Base-by-base conservation (phyloP, 2,797 vertebrate genomes). In the Oreochromis mossambicus region DNA sequence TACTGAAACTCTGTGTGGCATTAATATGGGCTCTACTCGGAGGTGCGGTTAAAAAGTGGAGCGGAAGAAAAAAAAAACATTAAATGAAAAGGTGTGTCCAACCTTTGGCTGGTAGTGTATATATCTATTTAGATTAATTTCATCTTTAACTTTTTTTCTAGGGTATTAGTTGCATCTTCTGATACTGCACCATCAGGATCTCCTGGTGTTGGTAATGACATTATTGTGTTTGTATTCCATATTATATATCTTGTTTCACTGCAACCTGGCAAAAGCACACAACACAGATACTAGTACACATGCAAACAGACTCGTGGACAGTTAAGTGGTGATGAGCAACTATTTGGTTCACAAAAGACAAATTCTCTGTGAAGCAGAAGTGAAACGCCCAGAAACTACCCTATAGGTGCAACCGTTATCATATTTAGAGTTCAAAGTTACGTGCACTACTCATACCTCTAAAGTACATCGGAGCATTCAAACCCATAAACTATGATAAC, bases 401-500 rank as follows among this genome's bases (percentile, higher is more conserved):
- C 2, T 54, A 4, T 12, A 13, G n/a, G 52, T 26, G 24, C 24
- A 55, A 52, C n/a, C 1, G 2, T 21, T 52, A 6, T 11, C 3
- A 24, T 54, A 54, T 12, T 54, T 54, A 54, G n/a, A 26, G 24
- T 55, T 55, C 7, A 55, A 55, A 55, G 24, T 55, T 14, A 12
- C 24, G 0, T 55, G 13, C 2, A 1, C 54, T 0, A 15, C 11
- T 55, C 6, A 55, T 50, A 55, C 2, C 6, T 21, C 52, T 24
- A 13, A 55, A 26, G 52, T 55, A n/a, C n/a, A n/a, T n/a, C n/a
- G 4, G 1, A 29, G 24, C 2, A 26, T 56, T 56, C 13, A 26
- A 13, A 56, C 0, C 54, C 24, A 56, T 56, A 55, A 55, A 55
- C 1, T 0, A 24, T 24, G 11, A 24, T 24, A 13, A 54, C 4